These are phyloP conservation scores for Orycteropus afer DNA, from an alignment of 2,113 vertebrate genomes.

Conservation along the genomic window DNA sequence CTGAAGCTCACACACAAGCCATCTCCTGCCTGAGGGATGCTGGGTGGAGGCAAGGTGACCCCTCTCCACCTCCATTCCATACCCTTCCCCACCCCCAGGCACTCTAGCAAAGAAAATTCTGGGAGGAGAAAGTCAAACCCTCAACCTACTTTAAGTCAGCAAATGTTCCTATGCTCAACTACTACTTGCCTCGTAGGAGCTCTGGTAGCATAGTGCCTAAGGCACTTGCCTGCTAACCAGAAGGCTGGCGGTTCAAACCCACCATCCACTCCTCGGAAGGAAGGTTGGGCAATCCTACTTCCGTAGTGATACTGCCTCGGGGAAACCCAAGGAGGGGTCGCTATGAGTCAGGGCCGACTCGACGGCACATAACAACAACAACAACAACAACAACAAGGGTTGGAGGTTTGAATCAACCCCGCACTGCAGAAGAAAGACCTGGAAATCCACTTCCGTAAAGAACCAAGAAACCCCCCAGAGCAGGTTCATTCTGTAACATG, in stretches of 20 bases:
- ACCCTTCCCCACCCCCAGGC: accelerated
- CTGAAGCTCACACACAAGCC: not conserved
- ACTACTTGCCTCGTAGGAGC: too few relatives aligned
- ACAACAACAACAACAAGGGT: not conserved
- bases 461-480: not conserved
- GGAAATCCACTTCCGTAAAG: not conserved
- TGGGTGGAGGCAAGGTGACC: not conserved
- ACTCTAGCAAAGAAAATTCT: not conserved
- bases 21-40: not conserved
- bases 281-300: too few relatives aligned
- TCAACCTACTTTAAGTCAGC: not conserved
- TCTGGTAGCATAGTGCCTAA: too few relatives aligned
- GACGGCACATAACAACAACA: too few relatives aligned
- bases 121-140: not conserved
- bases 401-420: not conserved
- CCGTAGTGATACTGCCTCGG: too few relatives aligned
- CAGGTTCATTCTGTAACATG: not conserved
- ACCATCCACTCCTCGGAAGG: too few relatives aligned
- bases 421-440: not conserved
- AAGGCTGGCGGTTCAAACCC: too few relatives aligned
- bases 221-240: too few relatives aligned
- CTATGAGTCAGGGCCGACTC: too few relatives aligned
- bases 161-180: too few relatives aligned
- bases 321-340: too few relatives aligned
- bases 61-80: not conserved